Conservation (phyloP, 2,797 vertebrate genomes). For the Notolabrus celidotus region DNA sequence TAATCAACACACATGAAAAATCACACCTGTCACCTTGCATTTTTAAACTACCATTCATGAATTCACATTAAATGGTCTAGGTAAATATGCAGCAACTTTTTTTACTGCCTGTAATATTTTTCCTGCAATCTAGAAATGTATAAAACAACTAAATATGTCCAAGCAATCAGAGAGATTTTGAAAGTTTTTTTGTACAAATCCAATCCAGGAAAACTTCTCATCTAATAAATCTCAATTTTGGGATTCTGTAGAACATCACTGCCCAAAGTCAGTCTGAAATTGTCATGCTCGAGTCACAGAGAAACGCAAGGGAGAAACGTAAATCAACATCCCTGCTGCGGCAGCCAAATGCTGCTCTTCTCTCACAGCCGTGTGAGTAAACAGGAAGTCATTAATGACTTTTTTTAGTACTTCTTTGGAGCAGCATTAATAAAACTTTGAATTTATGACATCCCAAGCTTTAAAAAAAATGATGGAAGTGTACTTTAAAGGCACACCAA, state of each 20-base stretch:
- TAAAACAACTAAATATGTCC: too few species aligned
- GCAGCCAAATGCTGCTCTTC: conserved; percentile 37
- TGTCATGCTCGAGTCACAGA: conserved; percentile 35
- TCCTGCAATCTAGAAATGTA: conserved; percentile 35
- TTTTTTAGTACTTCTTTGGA: conserved; percentile 61
- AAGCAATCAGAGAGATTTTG: conserved; percentile 33
- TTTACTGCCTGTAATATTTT: conserved; percentile 15
- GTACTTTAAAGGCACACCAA: conserved; percentile 42
- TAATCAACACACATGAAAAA: too few species aligned
- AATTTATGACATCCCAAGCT: conserved; percentile 57
- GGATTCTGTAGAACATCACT: conserved; percentile 57
- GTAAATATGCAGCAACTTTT: too few species aligned
- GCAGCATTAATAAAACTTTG: conserved; percentile 47
- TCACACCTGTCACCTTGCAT: too few species aligned
- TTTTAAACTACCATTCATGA: too few species aligned
- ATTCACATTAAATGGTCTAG: too few species aligned
- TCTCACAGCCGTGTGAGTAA: conserved; percentile 53
- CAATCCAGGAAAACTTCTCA: conserved; percentile 50
- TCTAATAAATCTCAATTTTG: conserved; percentile 56
- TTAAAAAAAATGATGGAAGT: conserved; percentile 46
- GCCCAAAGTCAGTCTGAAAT: conserved; percentile 24
- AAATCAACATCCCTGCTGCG: conserved; percentile 48
- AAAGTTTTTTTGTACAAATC: conserved; percentile 38
- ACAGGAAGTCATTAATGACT: conserved; percentile 65
- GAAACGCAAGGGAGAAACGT: conserved; percentile 31